These are phyloP conservation scores for Oscheius sp. DNA, from an alignment of 1,140 invertebrate genomes.

Conservation along the genomic window DNA sequence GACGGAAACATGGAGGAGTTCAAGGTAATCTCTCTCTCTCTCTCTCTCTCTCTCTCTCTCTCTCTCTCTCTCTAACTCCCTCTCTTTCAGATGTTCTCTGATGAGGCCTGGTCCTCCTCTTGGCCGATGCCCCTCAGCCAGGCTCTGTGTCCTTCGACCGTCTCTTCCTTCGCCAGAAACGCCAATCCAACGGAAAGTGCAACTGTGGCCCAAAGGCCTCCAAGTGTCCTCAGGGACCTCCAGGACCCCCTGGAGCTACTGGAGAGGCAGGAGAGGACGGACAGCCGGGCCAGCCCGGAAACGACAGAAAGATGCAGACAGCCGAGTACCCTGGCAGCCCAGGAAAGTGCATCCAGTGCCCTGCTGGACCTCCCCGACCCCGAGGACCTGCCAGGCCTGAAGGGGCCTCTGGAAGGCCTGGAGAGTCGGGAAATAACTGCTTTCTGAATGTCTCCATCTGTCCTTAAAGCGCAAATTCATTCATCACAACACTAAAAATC, in stretches of 20 bases:
- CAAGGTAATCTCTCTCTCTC: no score
- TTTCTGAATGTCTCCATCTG: no score
- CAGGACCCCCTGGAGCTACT: conserved; percentile 20
- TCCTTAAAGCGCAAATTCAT: no score
- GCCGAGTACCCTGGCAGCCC: background rate
- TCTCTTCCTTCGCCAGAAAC: no score
- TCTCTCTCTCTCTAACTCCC: no score
- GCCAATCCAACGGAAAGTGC: conserved; percentile 8
- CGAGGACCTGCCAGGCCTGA: conserved; percentile 34
- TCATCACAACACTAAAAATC: no score
- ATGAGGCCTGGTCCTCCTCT: no score
- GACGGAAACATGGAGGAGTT: no score
- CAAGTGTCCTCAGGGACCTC: conserved; percentile 23
- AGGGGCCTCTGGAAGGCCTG: conserved; percentile 21
- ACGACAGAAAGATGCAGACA: background rate
- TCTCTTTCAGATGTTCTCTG: no score
- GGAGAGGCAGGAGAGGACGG: conserved; percentile 24
- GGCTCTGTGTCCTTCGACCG: no score
- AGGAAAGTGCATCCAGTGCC: conserved; percentile 24
- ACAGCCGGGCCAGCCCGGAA: conserved; percentile 12
- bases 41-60: no score
- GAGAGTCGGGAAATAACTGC: conserved; percentile 2
- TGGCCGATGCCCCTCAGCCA: no score
- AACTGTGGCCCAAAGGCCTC: conserved; percentile 22
- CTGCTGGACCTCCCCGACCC: conserved; percentile 23